These are phyloP conservation scores for Gerosis bhagava DNA, from an alignment of 2,888 invertebrate genomes.

Conservation along the genomic window DNA sequence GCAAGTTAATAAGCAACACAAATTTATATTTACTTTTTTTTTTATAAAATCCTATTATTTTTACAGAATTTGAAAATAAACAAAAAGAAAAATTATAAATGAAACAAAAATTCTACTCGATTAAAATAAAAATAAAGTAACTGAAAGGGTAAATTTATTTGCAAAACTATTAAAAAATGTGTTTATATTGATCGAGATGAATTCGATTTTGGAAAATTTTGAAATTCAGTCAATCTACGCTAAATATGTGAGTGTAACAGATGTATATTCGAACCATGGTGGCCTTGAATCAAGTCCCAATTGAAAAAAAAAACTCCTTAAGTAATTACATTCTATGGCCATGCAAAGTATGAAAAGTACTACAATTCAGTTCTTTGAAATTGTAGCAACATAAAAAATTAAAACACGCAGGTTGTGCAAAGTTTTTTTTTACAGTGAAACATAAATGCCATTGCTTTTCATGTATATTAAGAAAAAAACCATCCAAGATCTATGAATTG, in stretches of 20 bases:
- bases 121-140: slow-evolving; percentile 13
- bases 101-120: slow-evolving; percentile 10
- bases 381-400: slow-evolving; percentile 60
- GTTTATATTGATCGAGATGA: slow-evolving; percentile 19
- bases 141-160: slow-evolving; percentile 14
- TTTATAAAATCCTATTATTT: slow-evolving; percentile 38
- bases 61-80: slow-evolving; percentile 40
- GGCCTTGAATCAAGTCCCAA: slow-evolving; percentile 12
- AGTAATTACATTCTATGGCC: slow-evolving; percentile 65
- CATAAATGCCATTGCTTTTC: slow-evolving; percentile 49
- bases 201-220: slow-evolving; percentile 18
- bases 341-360: slow-evolving; percentile 65
- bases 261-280: slow-evolving; percentile 40
- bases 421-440: slow-evolving; percentile 68
- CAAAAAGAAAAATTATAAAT: slow-evolving; percentile 24
- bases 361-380: slow-evolving; percentile 46
- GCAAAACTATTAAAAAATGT: slow-evolving; percentile 16
- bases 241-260: neutral
- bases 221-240: slow-evolving; percentile 12
- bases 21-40: slow-evolving; percentile 37
- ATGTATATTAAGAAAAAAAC: no score
- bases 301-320: neutral
- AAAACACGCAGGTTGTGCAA: slow-evolving; percentile 67
- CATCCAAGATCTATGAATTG: no score
- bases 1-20: slow-evolving; percentile 49